Percentiles rank a stretch among this genome's conserved stretches.
Conservation (phyloP, 2,888 invertebrate species). For the Tuberolachnus salignus region DNA sequence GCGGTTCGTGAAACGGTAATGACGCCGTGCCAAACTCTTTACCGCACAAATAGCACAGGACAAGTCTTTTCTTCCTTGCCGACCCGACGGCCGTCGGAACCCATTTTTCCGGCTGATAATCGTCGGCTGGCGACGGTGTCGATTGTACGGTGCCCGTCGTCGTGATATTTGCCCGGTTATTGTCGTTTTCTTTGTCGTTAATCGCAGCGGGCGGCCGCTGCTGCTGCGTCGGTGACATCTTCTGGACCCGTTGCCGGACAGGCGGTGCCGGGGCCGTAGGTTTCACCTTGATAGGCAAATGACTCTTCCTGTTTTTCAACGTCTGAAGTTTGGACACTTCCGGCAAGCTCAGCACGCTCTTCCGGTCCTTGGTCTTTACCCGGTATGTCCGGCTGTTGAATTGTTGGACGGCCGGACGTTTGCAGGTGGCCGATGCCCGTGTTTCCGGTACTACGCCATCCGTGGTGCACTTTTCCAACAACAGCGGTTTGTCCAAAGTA, state of each 20-base stretch:
- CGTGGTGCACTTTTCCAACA: not conserved
- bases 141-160: not conserved
- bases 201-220: not conserved
- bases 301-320: conserved; percentile 13
- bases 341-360: conserved; percentile 45
- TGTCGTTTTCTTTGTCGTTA: not conserved
- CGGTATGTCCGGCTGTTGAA: conserved; percentile 46
- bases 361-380: conserved; percentile 47
- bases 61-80: conserved; percentile 57
- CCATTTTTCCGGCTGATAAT: conserved; percentile 44
- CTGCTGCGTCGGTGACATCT: not conserved
- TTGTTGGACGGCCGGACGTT: conserved; percentile 21
- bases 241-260: not conserved
- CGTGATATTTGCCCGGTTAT: too few relatives aligned
- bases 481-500: conserved; percentile 40
- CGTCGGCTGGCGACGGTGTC: not conserved
- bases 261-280: conserved; percentile 24
- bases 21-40: conserved; percentile 72
- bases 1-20: conserved; percentile 71
- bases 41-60: conserved; percentile 71
- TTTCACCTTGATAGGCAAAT: conserved; percentile 47
- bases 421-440: conserved; percentile 17
- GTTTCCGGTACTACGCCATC: not conserved
- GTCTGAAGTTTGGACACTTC: conserved; percentile 22
- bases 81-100: conserved; percentile 54